A percentile compares a stretch with the other conserved stretches of the same genome.
phyloP scores from a whole-genome alignment of 2,888 invertebrate species.

The Phyto melanocephala region DNA sequence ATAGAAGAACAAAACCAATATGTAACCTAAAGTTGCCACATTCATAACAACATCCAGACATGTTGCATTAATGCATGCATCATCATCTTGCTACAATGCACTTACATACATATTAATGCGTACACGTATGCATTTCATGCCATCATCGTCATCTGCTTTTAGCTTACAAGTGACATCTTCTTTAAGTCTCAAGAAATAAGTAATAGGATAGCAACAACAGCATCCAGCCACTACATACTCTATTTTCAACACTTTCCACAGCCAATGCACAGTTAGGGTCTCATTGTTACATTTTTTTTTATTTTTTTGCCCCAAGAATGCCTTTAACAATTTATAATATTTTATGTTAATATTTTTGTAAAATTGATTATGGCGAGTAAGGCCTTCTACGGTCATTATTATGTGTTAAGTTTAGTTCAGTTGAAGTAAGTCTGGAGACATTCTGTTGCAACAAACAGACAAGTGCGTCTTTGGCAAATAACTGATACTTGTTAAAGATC shows the following conservation, averaged over 20 bases:
- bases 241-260: slow-evolving; percentile 61
- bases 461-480: not conserved
- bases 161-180: slow-evolving; percentile 63
- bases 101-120: not conserved
- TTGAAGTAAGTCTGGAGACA: slow-evolving; percentile 15
- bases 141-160: slow-evolving; percentile 13
- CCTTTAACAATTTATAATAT: slow-evolving; percentile 32
- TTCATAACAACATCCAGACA: slow-evolving; percentile 8
- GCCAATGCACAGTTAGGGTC: not conserved
- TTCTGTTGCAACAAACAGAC: not conserved
- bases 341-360: slow-evolving; percentile 49
- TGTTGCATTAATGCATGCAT: slow-evolving; percentile 39
- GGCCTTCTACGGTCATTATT: slow-evolving; percentile 36
- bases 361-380: slow-evolving; percentile 50
- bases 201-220: slow-evolving; percentile 5
- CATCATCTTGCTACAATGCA: slow-evolving; percentile 29
- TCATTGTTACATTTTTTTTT: slow-evolving; percentile 1
- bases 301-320: slow-evolving; percentile 12
- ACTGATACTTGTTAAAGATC: not conserved
- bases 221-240: slow-evolving; percentile 20
- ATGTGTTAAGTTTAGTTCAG: slow-evolving; percentile 5
- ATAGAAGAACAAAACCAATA: not conserved
- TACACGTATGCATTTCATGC: slow-evolving; percentile 3
- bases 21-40: slow-evolving; percentile 9
- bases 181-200: slow-evolving; percentile 47